Evolutionary conservation across 37 sponge, comb jelly and placozoan species (phyloP), one percentile per base, ranked within the genome.

Genomic region (Hexactinellida sp.): DNA sequence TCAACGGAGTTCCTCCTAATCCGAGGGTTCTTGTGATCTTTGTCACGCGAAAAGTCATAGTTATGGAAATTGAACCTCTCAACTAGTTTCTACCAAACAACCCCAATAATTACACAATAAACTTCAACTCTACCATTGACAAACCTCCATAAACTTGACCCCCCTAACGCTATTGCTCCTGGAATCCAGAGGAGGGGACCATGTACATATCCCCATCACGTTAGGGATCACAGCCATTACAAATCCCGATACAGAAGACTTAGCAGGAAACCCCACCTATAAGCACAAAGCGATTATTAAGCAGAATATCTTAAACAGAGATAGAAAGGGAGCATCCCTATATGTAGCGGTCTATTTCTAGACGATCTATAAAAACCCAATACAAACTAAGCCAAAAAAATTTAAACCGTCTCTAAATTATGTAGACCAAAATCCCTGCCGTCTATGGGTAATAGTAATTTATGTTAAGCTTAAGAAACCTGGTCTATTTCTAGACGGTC

Each of bases 211-310:
- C 0, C 95, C 95, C 93, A 95, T 88, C 36, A 92, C 87, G 55
- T 91, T 89, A 39, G 95, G 95, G 21, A 95, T 84, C 47, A 95
- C 95, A 36, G 91, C 82, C 32, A 95, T 38, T 36, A 95, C 91
- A 24, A 87, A 91, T 0, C 95, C 95, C 0, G 95, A 95, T 21
- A 95, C 95, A 38, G 91, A 90, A 23, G 93, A 92, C 88, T 95
- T 95, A 85, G 95, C 95, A 37, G 95, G 95, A 1, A 63, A 63
- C 34, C 76, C 76, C 3, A 63, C 76, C 76, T 63, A 63, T 23
- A 32, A 5, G 5, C 76, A 63, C 25, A 21, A 63, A 63, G 76
- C 3, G n/a, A n/a, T n/a, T n/a, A n/a, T n/a, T n/a, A n/a, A n/a
- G n/a, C n/a, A n/a, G n/a, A n/a, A n/a, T n/a, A n/a, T n/a, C n/a